Evolutionary conservation across 1,140 invertebrate species (phyloP).

Genomic region (Trichogramma pretiosum): DNA sequence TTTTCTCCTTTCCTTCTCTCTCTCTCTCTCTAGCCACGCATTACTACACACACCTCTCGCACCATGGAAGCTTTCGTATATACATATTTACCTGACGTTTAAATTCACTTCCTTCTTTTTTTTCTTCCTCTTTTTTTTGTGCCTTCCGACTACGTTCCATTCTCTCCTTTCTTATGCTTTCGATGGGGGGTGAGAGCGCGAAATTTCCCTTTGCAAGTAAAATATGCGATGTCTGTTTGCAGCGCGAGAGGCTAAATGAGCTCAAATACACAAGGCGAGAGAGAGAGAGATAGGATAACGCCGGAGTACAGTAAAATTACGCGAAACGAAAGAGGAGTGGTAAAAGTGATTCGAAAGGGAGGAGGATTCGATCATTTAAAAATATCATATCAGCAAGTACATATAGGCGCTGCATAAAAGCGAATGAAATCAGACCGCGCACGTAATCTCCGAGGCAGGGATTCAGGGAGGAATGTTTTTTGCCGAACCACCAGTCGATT

Average conservation of each 20-base stretch:
- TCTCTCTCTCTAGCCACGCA: no score
- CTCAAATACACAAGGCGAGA: slow-evolving; percentile 7
- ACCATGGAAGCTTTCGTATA: no score
- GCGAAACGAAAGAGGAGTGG: not conserved
- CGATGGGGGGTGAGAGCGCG: no score
- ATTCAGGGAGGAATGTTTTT: no score
- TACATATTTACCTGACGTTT: no score
- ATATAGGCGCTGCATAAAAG: no score
- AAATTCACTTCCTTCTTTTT: no score
- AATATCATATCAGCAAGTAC: slow-evolving; percentile 7
- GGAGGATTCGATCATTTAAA: not conserved
- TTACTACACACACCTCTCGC: no score
- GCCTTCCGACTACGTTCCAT: not conserved
- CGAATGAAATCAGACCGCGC: slow-evolving; percentile 10
- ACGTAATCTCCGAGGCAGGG: no score
- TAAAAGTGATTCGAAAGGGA: slow-evolving; percentile 4
- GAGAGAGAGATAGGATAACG: not conserved
- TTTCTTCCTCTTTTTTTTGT: slow-evolving; percentile 1
- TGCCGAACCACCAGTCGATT: no score
- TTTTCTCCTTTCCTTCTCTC: not conserved
- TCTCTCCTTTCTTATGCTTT: not conserved
- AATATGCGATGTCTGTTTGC: slow-evolving; percentile 17
- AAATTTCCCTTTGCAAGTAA: slow-evolving; percentile 14
- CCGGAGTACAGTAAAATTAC: no score
- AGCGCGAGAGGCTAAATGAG: slow-evolving; percentile 5